Evolutionary conservation across 2,888 invertebrate genomes (phyloP).

Genomic region (Zhuqinia jingwanae): DNA sequence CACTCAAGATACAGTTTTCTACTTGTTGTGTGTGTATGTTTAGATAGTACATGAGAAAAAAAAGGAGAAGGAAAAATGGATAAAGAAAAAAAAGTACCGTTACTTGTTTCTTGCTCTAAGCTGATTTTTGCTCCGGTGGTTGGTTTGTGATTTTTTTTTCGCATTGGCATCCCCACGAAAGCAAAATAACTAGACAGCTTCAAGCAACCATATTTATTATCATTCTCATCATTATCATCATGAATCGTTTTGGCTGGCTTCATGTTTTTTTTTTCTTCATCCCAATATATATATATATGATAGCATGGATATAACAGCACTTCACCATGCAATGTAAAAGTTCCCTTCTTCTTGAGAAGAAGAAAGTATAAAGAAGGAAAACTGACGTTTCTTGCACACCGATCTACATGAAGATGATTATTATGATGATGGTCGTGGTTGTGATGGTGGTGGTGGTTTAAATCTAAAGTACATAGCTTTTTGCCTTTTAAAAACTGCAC

Average conservation of each 20-base stretch:
- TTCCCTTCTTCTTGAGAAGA: constrained; percentile 15
- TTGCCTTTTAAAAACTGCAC: constrained; percentile 61
- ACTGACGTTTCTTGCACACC: constrained; percentile 74
- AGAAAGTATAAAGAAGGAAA: constrained; percentile 40
- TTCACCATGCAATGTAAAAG: constrained; percentile 26
- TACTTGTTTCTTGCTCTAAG: constrained; percentile 70
- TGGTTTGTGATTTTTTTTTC: constrained; percentile 64
- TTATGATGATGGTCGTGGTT: constrained; percentile 54
- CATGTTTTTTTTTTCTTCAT: constrained; percentile 59
- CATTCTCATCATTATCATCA: constrained; percentile 44
- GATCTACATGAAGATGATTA: constrained; percentile 54
- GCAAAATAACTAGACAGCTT: constrained; percentile 70
- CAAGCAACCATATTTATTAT: constrained; percentile 63
- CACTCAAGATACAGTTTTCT: neutral
- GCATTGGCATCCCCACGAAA: constrained; percentile 65
- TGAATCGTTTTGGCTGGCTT: constrained; percentile 71
- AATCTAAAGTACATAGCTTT: constrained; percentile 49
- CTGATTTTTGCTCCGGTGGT: constrained; percentile 75
- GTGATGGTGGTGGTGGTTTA: constrained; percentile 21
- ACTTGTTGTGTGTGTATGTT: constrained; percentile 35
- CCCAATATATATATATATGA: constrained; percentile 23
- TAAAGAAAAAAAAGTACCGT: constrained; percentile 72
- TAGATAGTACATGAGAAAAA: constrained; percentile 72
- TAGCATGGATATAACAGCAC: constrained; percentile 61
- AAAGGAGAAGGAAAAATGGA: constrained; percentile 71